Evolutionary conservation across 1,140 invertebrate species (phyloP), one percentile per base, ranked within the genome.

Genomic region (Acromyrmex heyeri): DNA sequence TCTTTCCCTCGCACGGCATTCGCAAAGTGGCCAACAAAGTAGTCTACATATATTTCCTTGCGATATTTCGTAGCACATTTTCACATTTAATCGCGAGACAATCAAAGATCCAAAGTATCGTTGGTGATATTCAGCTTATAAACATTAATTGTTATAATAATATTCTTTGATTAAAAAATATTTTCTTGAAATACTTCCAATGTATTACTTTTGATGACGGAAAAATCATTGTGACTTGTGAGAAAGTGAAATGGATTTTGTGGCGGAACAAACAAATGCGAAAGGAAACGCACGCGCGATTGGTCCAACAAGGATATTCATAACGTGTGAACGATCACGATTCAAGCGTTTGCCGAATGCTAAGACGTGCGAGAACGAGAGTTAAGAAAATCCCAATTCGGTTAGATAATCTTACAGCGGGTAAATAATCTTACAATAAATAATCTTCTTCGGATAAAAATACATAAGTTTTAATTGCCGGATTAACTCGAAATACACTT

Each of bases 291-390:
- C 89, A 91, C 85, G 86, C 79, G 88, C 87, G 90, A 90, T 86
- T 89, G 89, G 87, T 85, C 87, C 79, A 82, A 89, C 86, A 87
- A 88, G 91, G 89, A 90, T 92, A 91, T 92, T 93, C 89, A 89
- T 89, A 90, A 92, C 90, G 87, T 92, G 90, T 91, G 90, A 91
- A 89, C 91, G 90, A 82, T 86, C 90, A 90, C 77, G 90, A 85
- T 86, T 92, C 91, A 88, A 92, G 89, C 87, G 86, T 89, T 76
- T 82, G 59, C 82, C 88, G 87, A 87, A 89, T 91, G 90, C 79
- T 88, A 90, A 86, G 88, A 92, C 90, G 91, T 91, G 91, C 87
- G 86, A 87, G 72, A 86, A 77, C 76, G 85, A 85, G 86, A 62
- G 83, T 86, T 83, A 70, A 87, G 89, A 27, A 90, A 89, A 72